Percentiles rank a stretch among this genome's conserved stretches.
Conservation (phyloP, 2,888 invertebrate species). For the Hipparchia semele region DNA sequence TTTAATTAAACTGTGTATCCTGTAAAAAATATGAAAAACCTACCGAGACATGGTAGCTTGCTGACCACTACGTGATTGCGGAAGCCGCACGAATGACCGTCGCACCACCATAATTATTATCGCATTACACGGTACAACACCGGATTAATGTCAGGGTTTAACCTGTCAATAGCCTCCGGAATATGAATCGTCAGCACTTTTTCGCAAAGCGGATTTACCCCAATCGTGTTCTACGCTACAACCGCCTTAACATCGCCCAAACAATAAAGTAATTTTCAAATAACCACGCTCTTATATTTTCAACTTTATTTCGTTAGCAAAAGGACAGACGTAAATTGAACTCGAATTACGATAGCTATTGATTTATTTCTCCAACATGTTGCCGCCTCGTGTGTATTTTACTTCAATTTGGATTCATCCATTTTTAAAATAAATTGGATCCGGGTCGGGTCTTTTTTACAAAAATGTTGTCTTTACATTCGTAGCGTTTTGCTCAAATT, state of each 20-base stretch:
- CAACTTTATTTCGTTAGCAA: constrained; percentile 35
- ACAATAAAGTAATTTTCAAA: constrained; percentile 28
- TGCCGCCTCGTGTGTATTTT: constrained; percentile 42
- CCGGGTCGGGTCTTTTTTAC: constrained; percentile 41
- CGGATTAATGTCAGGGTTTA: constrained; percentile 36
- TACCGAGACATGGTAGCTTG: neutral
- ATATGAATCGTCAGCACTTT: constrained; percentile 38
- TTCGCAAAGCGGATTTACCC: constrained; percentile 45
- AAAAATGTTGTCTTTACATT: constrained; percentile 43
- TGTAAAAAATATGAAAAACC: neutral
- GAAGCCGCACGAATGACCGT: constrained; percentile 28
- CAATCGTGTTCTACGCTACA: constrained; percentile 45
- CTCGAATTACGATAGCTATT: constrained; percentile 33
- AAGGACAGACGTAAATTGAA: constrained; percentile 25
- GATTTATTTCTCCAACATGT: constrained; percentile 33
- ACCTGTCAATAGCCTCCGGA: constrained; percentile 41
- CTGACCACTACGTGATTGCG: constrained; percentile 11
- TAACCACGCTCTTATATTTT: constrained; percentile 33
- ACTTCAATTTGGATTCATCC: constrained; percentile 44
- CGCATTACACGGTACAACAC: constrained; percentile 32
- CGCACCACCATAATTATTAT: constrained; percentile 30
- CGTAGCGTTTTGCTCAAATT: constrained; percentile 35
- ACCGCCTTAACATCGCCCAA: constrained; percentile 22
- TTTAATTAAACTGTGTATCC: neutral
- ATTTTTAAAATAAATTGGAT: constrained; percentile 49